A percentile compares a stretch with the other conserved stretches of the same genome.
These are phyloP conservation scores for Pedetes capensis DNA, from an alignment of 2,113 vertebrate genomes.

Conservation along the genomic window DNA sequence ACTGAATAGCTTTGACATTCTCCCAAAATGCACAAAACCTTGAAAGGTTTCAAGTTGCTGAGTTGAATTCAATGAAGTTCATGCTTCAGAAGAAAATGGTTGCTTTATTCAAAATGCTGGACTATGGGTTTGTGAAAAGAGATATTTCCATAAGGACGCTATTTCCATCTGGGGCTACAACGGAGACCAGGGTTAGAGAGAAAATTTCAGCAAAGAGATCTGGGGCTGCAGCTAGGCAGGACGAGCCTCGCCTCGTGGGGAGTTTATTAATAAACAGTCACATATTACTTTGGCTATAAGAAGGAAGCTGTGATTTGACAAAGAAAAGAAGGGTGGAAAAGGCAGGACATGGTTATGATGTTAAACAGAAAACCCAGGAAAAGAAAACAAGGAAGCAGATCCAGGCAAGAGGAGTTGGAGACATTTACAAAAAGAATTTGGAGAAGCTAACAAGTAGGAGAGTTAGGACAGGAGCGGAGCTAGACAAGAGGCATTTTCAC, in stretches of 20 bases:
- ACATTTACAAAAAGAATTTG: neutral
- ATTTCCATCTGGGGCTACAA: neutral
- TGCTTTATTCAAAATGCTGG: conserved; percentile 27
- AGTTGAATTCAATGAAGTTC: conserved; percentile 62
- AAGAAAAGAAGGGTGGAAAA: neutral
- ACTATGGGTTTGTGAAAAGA: conserved; percentile 56
- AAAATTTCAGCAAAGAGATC: neutral
- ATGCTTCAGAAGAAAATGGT: conserved; percentile 44
- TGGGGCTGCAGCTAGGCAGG: neutral
- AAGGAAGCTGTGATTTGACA: neutral
- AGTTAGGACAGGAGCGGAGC: neutral
- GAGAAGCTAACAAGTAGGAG: neutral
- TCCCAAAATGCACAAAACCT: conserved; percentile 57
- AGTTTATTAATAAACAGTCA: conserved; percentile 5
- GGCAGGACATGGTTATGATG: neutral
- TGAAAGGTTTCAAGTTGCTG: conserved; percentile 71
- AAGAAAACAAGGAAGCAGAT: neutral
- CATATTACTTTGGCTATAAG: neutral
- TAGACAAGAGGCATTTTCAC: neutral
- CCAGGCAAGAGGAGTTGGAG: neutral
- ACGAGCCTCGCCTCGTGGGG: neutral
- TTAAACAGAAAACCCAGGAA: neutral
- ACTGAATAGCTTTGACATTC: conserved; percentile 78
- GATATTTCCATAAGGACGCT: neutral
- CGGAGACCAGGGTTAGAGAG: neutral